A percentile compares a stretch with the other conserved stretches of the same genome.
These are phyloP conservation scores for Drosophila mojavensis DNA, from an alignment of 1,140 invertebrate species.

Conservation along the genomic window DNA sequence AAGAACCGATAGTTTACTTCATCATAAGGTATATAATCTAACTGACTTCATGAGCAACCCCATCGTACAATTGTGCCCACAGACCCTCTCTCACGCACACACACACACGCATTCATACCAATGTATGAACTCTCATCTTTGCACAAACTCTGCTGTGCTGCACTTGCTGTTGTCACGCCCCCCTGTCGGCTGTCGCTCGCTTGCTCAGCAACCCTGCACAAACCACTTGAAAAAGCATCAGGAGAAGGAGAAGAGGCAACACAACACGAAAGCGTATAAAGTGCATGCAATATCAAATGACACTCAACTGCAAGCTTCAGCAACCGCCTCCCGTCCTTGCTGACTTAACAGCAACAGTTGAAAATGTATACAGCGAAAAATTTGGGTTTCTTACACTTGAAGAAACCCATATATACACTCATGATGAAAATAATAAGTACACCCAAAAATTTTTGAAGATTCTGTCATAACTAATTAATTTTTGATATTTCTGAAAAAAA, in stretches of 20 bases:
- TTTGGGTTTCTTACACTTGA: not conserved
- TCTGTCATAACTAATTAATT: too few species aligned
- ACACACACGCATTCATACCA: not conserved
- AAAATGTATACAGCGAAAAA: slow-evolving; percentile 5
- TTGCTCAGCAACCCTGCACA: not conserved
- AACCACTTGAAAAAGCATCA: slow-evolving; percentile 41
- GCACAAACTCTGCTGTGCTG: slow-evolving; percentile 24
- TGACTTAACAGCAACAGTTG: slow-evolving; percentile 10
- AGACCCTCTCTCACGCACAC: not conserved
- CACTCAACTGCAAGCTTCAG: slow-evolving; percentile 3
- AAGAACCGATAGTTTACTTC: not conserved
- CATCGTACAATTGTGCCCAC: not conserved
- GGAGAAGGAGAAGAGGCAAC: slow-evolving; percentile 16
- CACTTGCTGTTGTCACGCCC: slow-evolving; percentile 33
- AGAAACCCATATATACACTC: not conserved
- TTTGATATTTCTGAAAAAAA: too few species aligned
- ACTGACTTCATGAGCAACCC: slow-evolving; percentile 2
- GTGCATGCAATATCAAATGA: slow-evolving; percentile 56
- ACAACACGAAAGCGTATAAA: slow-evolving; percentile 8
- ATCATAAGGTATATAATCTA: not conserved
- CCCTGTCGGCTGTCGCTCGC: too few species aligned
- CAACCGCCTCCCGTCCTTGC: not conserved
- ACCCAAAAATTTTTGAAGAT: too few species aligned
- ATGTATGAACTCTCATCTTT: slow-evolving; percentile 20
- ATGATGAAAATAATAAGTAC: too few species aligned